Evolutionary conservation across 2,113 vertebrate species (phyloP).

Genomic region (Megaleporinus macrocephalus): DNA sequence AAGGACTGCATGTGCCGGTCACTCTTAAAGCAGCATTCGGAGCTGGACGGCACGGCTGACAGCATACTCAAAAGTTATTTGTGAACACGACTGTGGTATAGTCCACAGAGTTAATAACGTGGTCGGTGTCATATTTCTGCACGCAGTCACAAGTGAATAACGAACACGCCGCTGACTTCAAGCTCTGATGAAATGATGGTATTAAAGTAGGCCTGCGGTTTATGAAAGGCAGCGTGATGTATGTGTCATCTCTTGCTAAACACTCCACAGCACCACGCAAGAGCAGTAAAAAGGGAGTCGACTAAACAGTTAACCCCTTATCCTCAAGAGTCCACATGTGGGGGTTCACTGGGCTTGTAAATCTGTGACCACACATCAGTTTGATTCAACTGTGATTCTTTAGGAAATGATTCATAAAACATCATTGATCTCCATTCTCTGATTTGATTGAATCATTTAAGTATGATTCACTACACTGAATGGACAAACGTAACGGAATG

Average conservation of each 20-base stretch:
- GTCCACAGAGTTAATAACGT: slow-evolving; percentile 20
- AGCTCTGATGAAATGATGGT: slow-evolving; percentile 15
- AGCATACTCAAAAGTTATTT: not conserved
- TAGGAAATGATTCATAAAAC: too few species aligned
- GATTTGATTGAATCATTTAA: too few species aligned
- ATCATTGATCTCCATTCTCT: too few species aligned
- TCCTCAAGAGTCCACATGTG: not conserved
- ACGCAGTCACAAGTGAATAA: not conserved
- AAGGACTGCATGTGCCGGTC: not conserved
- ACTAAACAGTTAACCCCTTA: not conserved
- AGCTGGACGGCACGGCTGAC: not conserved
- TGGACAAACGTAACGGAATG: too few species aligned
- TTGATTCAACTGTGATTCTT: too few species aligned
- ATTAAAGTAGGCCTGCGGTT: slow-evolving; percentile 26
- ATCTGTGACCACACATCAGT: too few species aligned
- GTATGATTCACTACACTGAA: too few species aligned
- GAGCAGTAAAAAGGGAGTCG: not conserved
- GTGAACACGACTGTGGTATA: not conserved
- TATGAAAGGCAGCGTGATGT: not conserved
- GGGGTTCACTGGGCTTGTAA: too few species aligned
- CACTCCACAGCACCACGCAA: slow-evolving; percentile 1
- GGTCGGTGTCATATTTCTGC: not conserved
- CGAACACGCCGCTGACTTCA: not conserved
- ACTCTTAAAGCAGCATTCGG: not conserved
- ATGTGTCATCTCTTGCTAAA: not conserved